Evolutionary conservation across 2,113 vertebrate genomes (phyloP).

Genomic region (Calyptomena viridis): DNA sequence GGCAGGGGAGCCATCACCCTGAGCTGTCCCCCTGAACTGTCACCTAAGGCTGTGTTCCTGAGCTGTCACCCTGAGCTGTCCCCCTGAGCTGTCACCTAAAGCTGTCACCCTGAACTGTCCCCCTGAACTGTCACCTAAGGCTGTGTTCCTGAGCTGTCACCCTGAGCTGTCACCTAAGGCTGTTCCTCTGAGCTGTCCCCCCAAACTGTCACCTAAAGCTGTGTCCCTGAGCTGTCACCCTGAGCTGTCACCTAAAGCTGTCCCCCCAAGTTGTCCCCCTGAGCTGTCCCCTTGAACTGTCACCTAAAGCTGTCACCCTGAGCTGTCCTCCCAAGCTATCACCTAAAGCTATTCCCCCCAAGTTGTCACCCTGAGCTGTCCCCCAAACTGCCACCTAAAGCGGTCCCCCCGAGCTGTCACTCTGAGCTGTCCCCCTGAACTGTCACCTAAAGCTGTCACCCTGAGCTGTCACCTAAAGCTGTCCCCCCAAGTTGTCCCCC

Average conservation of each 20-base stretch:
- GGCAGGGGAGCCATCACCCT: not conserved
- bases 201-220: not conserved
- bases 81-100: not conserved
- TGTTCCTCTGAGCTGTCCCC: not conserved
- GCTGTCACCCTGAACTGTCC: no score
- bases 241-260: no score
- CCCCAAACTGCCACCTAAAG: not conserved
- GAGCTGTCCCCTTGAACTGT: not conserved
- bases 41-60: not conserved
- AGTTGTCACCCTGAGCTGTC: not conserved
- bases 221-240: not conserved
- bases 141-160: no score
- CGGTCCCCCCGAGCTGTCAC: not conserved
- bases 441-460: no score
- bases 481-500: not conserved
- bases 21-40: not conserved
- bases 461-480: accelerated
- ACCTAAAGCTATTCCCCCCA: not conserved
- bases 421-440: not conserved
- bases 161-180: not conserved
- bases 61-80: not conserved
- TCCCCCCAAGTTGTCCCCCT: no score
- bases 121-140: not conserved
- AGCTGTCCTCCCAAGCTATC: not conserved
- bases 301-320: not conserved